Conservation (phyloP, 2,797 vertebrate genomes). For the Sciurus carolinensis region DNA sequence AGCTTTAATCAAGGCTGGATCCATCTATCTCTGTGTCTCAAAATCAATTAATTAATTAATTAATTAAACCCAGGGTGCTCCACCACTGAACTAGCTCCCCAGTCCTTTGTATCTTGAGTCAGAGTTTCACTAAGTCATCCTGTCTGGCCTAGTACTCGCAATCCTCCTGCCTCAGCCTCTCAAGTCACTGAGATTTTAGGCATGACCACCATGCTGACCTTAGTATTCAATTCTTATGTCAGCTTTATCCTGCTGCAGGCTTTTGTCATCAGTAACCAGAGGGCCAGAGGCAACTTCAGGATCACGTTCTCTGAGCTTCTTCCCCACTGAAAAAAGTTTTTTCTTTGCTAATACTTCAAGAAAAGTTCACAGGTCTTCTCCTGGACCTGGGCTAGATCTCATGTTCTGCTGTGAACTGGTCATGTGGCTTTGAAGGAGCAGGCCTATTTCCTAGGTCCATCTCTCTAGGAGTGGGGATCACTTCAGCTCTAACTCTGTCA, state of each 20-base stretch:
- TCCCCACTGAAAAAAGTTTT: not conserved
- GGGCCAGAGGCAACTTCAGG: not conserved
- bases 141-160: no score
- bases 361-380: not conserved
- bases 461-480: not conserved
- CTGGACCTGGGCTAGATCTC: not conserved
- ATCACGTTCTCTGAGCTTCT: not conserved
- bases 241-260: not conserved
- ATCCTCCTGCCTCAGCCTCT: no score
- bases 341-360: not conserved
- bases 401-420: not conserved
- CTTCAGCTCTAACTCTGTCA: not conserved
- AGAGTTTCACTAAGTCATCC: no score
- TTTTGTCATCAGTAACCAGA: not conserved
- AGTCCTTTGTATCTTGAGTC: no score
- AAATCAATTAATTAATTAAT: no score
- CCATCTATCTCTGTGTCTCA: not conserved
- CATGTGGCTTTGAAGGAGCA: not conserved
- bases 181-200: no score
- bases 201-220: not conserved
- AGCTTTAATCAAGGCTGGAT: constrained; percentile 3
- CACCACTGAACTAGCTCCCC: no score
- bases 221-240: not conserved
- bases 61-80: no score
- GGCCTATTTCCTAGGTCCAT: not conserved